Evolutionary conservation across 2,888 invertebrate genomes (phyloP), one percentile per base, ranked within the genome.

Genomic region (Drosophila diplacantha): DNA sequence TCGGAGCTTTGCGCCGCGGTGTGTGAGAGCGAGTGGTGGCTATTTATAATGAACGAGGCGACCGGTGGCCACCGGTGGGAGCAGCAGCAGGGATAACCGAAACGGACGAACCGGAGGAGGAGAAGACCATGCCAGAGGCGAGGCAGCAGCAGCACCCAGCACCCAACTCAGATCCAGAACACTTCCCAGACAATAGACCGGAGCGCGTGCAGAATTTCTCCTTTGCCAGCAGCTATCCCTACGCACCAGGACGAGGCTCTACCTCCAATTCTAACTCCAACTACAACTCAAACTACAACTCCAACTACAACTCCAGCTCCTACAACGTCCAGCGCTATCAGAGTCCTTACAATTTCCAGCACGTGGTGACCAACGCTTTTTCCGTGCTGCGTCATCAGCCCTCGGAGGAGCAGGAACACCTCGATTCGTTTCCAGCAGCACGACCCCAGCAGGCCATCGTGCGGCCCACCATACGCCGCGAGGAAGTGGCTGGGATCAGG

Each of bases 361-460:
- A 81, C 79, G 67, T 79, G 55, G 84, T 75, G 18, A 81, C 74
- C 49, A 83, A 79, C 64, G 66, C 84, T n/a, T 83, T 81, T 50
- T 79, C 80, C 12, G 74, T 81, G 58, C 70, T 81, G 41, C 74
- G 72, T 44, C 73, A 78, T 31, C 60, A 69, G 16, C 76, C 83
- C 11, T 67, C 80, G 32, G 77, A 82, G 16, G 20, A 55, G 7
- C 46, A 44, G 12, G 61, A 51, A 9, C 44, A 29, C 16, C 63
- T 60, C 67, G 73, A 75, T 14, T 47, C 32, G 65, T 79, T 35
- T 65, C 63, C 56, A 71, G 71, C 56, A 71, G 71, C 26, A 43
- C 69, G 90, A 82, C 91, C 91, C 20, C 91, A 91, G 81, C 77
- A 82, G 55, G 90, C 90, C 65, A 90, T 91, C 56, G 91, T 91